phyloP scores from a whole-genome alignment of 2,888 invertebrate species.

The Epistrophe grossulariae region DNA sequence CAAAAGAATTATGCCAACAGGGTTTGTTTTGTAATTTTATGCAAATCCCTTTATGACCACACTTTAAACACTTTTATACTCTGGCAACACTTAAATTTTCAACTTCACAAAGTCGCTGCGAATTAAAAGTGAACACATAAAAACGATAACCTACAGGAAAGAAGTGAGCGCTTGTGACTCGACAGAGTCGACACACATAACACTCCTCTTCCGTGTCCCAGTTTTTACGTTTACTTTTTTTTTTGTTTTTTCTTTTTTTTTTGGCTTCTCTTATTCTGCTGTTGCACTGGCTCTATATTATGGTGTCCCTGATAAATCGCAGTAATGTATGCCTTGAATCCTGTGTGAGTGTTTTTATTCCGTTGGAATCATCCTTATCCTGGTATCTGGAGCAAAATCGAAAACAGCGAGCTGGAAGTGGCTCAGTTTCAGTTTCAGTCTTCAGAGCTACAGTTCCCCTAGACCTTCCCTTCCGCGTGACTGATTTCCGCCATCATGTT shows the following conservation, averaged over 20 bases:
- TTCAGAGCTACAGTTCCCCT: conserved; percentile 12
- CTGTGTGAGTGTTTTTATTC: conserved; percentile 32
- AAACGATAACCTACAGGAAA: conserved; percentile 48
- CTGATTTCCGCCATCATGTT: conserved; percentile 57
- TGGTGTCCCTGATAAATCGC: conserved; percentile 63
- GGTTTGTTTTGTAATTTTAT: conserved; percentile 48
- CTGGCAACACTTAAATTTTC: conserved; percentile 68
- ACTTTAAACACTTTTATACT: conserved; percentile 65
- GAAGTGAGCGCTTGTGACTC: conserved; percentile 21
- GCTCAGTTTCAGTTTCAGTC: conserved; percentile 53
- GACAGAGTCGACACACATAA: neutral
- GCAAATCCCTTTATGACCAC: conserved; percentile 60
- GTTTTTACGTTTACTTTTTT: neutral
- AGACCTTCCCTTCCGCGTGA: conserved; percentile 70
- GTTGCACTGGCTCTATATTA: neutral
- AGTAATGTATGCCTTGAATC: conserved; percentile 68
- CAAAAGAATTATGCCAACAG: conserved; percentile 41
- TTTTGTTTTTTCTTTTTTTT: conserved; percentile 9
- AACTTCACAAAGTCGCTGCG: conserved; percentile 68
- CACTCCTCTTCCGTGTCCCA: conserved; percentile 42
- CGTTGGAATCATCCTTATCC: conserved; percentile 43
- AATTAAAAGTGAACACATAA: conserved; percentile 66
- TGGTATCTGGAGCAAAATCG: conserved; percentile 62
- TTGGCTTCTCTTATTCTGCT: conserved; percentile 16
- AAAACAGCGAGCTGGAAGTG: conserved; percentile 60